phyloP scores from a whole-genome alignment of 2,113 vertebrate species.

The Rafetus swinhoei region DNA sequence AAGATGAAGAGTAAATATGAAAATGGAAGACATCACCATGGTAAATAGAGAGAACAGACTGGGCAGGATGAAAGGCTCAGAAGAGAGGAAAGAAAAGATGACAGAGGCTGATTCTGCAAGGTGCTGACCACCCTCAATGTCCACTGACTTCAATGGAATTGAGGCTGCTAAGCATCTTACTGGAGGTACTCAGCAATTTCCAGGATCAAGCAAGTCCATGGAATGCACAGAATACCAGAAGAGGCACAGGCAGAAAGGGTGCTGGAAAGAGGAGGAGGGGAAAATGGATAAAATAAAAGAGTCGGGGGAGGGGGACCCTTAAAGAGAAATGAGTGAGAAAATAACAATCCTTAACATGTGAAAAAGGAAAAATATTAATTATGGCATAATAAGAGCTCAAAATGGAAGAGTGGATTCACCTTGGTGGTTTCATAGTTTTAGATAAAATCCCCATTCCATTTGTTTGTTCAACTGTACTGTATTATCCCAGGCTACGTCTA shows the following conservation, averaged over 20 bases:
- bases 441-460: neutral
- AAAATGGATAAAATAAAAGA: neutral
- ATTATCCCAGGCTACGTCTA: neutral
- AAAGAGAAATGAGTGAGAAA: accelerated
- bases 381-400: neutral
- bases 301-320: accelerated
- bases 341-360: neutral
- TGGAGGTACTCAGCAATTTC: neutral
- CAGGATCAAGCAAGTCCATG: accelerated
- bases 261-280: neutral
- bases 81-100: neutral
- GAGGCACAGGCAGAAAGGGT: neutral
- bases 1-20: neutral
- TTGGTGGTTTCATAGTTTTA: neutral
- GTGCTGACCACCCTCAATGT: neutral
- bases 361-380: neutral
- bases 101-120: neutral
- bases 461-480: neutral
- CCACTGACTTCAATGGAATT: neutral
- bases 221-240: neutral
- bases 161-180: neutral
- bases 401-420: neutral
- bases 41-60: neutral
- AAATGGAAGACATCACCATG: neutral
- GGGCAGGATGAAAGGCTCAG: neutral